Evolutionary conservation across 2,888 invertebrate genomes (phyloP), one percentile per base, ranked within the genome.

Genomic region (Drosophila austrosaltans): DNA sequence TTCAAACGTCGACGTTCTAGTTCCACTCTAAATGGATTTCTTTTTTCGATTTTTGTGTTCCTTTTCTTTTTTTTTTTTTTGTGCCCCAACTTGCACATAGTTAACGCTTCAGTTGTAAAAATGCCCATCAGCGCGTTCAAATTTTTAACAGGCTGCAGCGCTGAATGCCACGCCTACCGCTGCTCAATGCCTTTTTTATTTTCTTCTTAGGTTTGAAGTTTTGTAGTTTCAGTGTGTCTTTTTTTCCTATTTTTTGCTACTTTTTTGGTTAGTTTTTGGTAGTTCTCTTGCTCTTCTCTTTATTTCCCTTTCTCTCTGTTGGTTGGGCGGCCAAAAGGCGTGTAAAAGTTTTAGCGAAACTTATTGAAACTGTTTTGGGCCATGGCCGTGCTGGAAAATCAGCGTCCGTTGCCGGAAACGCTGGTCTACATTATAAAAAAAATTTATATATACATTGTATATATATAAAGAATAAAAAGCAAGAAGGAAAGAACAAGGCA

Each of bases 91-190:
- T 77, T 85, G 77, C 74, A 80, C 78, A 87, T 82, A 87, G 85
- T 87, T 85, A 86, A 87, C 86, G 88, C 83, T 87, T 82, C 88
- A 81, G 81, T 79, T 82, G 86, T 86, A 79, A 79, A 85, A 85
- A 82, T 86, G 86, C 81, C 86, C 88, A 82, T 77, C 82, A 75
- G 79, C 78, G 78, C 78, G 87, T 73, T 87, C 76, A 87, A 82
- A 87, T 80, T 87, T 87, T 84, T 66, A 84, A 77, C 82, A 78
- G 79, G 66, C 66, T 64, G 68, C 63, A 68, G 48, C 63, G 44
- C 71, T 59, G 72, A 63, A 58, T 57, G 66, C 76, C 75, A 75
- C 64, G 65, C 70, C 72, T 36, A 7, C 57, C n/a, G 8, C 53
- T 2, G 39, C 42, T 22, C 54, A 57, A 48, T 48, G 48, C 53